A percentile compares a stretch with the other conserved stretches of the same genome.
Evolutionary conservation across 1,140 invertebrate species (phyloP).

Genomic region (Cydia amplana): DNA sequence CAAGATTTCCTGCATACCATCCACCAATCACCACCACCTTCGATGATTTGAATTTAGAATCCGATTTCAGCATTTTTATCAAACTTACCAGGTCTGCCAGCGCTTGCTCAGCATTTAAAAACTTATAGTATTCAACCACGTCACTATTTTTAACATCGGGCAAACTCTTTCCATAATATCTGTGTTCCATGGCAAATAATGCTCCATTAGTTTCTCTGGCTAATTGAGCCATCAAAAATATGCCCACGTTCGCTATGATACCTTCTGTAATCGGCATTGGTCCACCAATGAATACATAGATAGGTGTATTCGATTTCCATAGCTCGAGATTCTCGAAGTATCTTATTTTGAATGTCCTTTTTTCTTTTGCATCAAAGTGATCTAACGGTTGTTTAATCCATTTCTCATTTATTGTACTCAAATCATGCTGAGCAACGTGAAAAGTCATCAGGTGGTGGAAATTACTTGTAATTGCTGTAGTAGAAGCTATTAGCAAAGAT

Average conservation of each 20-base stretch:
- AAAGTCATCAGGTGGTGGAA: neutral
- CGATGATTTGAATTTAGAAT: conserved; percentile 54
- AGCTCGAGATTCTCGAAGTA: conserved; percentile 33
- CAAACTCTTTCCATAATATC: conserved; percentile 89
- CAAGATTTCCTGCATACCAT: conserved; percentile 87
- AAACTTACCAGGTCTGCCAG: conserved; percentile 87
- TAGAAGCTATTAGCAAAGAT: neutral
- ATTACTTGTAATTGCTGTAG: neutral
- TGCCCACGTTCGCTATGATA: conserved; percentile 33
- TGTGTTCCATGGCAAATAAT: conserved; percentile 83
- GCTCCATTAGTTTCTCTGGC: conserved; percentile 72
- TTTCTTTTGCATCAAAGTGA: conserved; percentile 34
- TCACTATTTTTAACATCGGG: conserved; percentile 79
- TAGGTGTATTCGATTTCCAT: conserved; percentile 72
- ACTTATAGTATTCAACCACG: conserved; percentile 79
- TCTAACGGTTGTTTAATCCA: conserved; percentile 37
- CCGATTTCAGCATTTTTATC: conserved; percentile 76
- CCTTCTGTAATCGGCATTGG: conserved; percentile 45
- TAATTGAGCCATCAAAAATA: conserved; percentile 48
- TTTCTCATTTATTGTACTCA: neutral
- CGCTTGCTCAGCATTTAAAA: conserved; percentile 85
- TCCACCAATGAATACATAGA: conserved; percentile 82
- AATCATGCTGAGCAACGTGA: neutral
- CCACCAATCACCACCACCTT: conserved; percentile 85
- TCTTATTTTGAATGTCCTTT: conserved; percentile 36